Percentiles rank a stretch among this genome's conserved stretches.
phyloP scores from a whole-genome alignment of 2,888 invertebrate genomes.

The Mesoligia furuncula region DNA sequence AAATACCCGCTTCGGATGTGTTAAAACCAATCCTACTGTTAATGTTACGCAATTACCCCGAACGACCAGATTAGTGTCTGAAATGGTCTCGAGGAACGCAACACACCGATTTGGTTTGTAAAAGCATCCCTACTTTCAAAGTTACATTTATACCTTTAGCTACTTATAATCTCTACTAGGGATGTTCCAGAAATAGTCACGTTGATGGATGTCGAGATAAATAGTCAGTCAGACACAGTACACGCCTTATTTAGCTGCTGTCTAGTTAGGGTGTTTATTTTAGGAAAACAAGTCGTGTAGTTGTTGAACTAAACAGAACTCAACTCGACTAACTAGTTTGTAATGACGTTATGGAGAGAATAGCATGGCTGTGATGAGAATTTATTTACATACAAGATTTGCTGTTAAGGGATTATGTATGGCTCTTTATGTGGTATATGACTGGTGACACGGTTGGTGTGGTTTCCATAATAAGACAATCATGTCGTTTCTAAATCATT shows the following conservation, averaged over 20 bases:
- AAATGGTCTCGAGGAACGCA: background rate
- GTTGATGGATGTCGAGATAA: constrained; percentile 64
- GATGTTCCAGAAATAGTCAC: constrained; percentile 58
- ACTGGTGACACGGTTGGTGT: background rate
- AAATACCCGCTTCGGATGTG: no score
- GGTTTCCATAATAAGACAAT: background rate
- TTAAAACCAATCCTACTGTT: no score
- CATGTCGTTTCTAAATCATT: background rate
- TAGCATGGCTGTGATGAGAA: constrained; percentile 17
- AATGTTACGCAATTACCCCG: no score
- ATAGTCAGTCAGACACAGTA: constrained; percentile 53
- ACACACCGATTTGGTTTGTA: background rate
- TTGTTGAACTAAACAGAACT: constrained; percentile 21
- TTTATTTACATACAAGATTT: constrained; percentile 42
- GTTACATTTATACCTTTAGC: background rate
- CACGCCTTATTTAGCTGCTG: constrained; percentile 56
- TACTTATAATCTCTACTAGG: constrained; percentile 15
- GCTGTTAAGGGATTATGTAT: background rate
- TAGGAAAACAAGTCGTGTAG: constrained; percentile 48
- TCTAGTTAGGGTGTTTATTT: constrained; percentile 66
- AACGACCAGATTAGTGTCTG: no score
- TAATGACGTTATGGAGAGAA: constrained; percentile 20
- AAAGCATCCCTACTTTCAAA: background rate
- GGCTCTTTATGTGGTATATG: background rate
- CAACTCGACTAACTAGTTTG: constrained; percentile 40